These are phyloP conservation scores for Pandemis corylana DNA, from an alignment of 2,888 invertebrate species.

Conservation along the genomic window DNA sequence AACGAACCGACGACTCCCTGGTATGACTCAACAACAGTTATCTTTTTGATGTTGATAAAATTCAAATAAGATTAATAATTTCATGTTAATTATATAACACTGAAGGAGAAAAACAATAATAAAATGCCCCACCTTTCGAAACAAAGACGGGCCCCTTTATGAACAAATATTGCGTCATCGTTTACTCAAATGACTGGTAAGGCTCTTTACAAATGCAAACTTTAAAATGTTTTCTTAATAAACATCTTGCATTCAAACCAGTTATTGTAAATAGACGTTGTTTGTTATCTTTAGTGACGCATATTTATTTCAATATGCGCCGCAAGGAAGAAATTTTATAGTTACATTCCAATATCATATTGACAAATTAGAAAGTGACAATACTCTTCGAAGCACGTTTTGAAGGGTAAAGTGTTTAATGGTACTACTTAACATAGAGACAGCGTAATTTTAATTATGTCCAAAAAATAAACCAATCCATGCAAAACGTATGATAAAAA, in stretches of 20 bases:
- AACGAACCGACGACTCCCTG: background rate
- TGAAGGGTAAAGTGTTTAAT: no score
- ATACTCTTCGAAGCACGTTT: background rate
- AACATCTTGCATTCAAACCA: conserved; percentile 13
- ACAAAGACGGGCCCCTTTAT: conserved; percentile 12
- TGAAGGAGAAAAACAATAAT: conserved; percentile 8
- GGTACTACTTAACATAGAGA: no score
- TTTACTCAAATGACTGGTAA: conserved; percentile 14
- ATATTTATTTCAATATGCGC: conserved; percentile 4
- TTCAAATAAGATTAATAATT: conserved; percentile 1
- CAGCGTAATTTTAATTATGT: no score
- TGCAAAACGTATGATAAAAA: no score
- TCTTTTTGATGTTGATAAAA: background rate
- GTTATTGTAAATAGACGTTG: conserved; percentile 18
- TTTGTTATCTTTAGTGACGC: background rate
- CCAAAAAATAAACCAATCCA: no score
- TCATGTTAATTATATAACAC: conserved; percentile 1
- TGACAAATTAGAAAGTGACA: background rate
- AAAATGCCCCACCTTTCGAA: conserved; percentile 11
- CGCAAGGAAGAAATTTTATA: background rate
- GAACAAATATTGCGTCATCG: conserved; percentile 24
- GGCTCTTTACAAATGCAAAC: conserved; percentile 2
- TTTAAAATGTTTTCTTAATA: conserved; percentile 3
- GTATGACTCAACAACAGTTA: background rate
- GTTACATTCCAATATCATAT: background rate